Evolutionary conservation across 2,888 invertebrate species (phyloP).

Genomic region (Dolomedes plantarius): DNA sequence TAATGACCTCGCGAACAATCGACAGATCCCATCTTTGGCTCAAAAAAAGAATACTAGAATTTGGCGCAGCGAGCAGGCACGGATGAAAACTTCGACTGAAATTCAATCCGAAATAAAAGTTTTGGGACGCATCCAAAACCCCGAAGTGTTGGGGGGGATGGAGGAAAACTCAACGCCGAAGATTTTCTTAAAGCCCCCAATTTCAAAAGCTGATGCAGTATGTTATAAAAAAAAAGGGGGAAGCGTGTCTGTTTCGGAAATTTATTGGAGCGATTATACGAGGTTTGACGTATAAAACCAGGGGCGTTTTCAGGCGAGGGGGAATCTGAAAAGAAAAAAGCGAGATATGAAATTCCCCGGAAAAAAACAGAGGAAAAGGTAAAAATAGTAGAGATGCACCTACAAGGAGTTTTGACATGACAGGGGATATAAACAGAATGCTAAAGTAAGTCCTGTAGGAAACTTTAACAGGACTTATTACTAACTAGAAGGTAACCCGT

Average conservation of each 20-base stretch:
- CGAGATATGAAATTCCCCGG: not conserved
- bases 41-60: not conserved
- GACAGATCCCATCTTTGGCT: not conserved
- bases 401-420: too few species aligned
- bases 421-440: too few species aligned
- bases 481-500: too few species aligned
- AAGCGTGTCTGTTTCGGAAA: not conserved
- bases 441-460: too few species aligned
- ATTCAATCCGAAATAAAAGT: conserved; percentile 50
- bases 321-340: too few species aligned
- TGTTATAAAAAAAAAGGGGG: not conserved
- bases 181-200: conserved; percentile 46
- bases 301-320: too few species aligned
- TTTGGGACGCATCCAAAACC: conserved; percentile 50
- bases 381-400: too few species aligned
- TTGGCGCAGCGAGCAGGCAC: not conserved
- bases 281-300: not conserved
- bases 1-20: not conserved
- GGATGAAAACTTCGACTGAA: not conserved
- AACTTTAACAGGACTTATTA: too few species aligned
- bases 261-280: conserved; percentile 25
- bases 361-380: too few species aligned
- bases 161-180: conserved; percentile 15
- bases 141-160: not conserved
- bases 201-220: conserved; percentile 28